phyloP scores from a whole-genome alignment of 2,888 invertebrate species.

The Zygothrica quintamaculata region DNA sequence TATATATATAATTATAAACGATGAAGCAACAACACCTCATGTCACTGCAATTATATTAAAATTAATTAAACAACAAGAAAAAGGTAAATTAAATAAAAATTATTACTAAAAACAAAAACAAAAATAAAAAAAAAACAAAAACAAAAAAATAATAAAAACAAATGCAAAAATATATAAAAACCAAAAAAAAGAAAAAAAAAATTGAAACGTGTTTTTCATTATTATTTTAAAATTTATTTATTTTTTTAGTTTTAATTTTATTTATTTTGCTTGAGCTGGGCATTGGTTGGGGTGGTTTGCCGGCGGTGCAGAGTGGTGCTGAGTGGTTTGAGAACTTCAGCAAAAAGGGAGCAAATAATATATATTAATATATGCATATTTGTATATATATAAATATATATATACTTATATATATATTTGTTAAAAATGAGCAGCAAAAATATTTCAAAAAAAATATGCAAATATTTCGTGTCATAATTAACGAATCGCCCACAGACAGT shows the following conservation, averaged over 20 bases:
- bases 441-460: slow-evolving; percentile 51
- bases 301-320: too few relatives aligned
- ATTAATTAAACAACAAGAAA: slow-evolving; percentile 81
- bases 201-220: slow-evolving; percentile 50
- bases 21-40: slow-evolving; percentile 81
- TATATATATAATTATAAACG: slow-evolving; percentile 49
- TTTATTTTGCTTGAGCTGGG: too few relatives aligned
- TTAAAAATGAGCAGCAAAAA: slow-evolving; percentile 28
- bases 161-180: slow-evolving; percentile 39
- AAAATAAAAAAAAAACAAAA: slow-evolving; percentile 25
- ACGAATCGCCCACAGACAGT: too few relatives aligned
- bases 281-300: too few relatives aligned
- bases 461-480: slow-evolving; percentile 70
- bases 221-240: too few relatives aligned
- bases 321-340: too few relatives aligned
- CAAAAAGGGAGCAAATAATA: too few relatives aligned
- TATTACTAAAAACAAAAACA: slow-evolving; percentile 73
- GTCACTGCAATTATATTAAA: slow-evolving; percentile 83
- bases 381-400: slow-evolving; percentile 19
- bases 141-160: slow-evolving; percentile 43
- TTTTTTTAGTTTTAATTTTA: slow-evolving; percentile 5
- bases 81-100: slow-evolving; percentile 76
- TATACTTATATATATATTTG: background rate
- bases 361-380: slow-evolving; percentile 8
- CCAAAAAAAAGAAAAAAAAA: slow-evolving; percentile 54